Evolutionary conservation across 2,888 invertebrate species (phyloP), one percentile per base, ranked within the genome.

Genomic region (Ariolimax columbianus): DNA sequence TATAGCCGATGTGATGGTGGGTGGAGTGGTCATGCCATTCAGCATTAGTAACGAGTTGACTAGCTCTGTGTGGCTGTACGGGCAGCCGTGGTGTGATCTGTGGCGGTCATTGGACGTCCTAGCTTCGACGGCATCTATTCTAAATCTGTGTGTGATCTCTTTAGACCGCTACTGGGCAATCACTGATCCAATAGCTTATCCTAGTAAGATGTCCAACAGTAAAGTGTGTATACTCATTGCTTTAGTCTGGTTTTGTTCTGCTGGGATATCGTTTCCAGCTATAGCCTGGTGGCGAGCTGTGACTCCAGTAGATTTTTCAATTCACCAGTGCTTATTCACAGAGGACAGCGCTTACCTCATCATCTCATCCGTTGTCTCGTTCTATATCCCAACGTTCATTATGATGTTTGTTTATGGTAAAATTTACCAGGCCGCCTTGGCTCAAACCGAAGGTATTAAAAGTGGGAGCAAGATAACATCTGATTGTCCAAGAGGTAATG

Each of bases 341-440:
- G 98, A 99, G 94, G 98, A 98, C 94, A 95, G 98, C 90, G 97
- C 97, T 87, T 99, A 99, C 94, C 95, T 99, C 89, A 97, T 99
- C 93, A 98, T 99, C 95, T 99, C 99, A n/a, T 99, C 99, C 75
- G 97, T 98, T 88, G 98, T 99, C 92, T 99, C 99, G 38, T 99
- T 99, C 95, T 99, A 99, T 94, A 95, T 98, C 90, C 99, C 99
- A 47, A 95, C 99, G 47, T 96, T 98, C 94, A 97, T 99, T 84
- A 99, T 99, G 98, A 97, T 99, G 89, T 98, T 99, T 94, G 99
- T 99, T 9, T 99, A 99, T 94, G 98, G 97, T 94, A 96, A 97
- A 89, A 99, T 99, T 91, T 99, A 99, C 95, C 96, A 97, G 73
- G 98, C 98, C 7, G 99, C 99, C 9, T 97, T 97, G 3, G 96